Evolutionary conservation across 2,113 vertebrate species (phyloP).

Genomic region (Dasyurus viverrinus): DNA sequence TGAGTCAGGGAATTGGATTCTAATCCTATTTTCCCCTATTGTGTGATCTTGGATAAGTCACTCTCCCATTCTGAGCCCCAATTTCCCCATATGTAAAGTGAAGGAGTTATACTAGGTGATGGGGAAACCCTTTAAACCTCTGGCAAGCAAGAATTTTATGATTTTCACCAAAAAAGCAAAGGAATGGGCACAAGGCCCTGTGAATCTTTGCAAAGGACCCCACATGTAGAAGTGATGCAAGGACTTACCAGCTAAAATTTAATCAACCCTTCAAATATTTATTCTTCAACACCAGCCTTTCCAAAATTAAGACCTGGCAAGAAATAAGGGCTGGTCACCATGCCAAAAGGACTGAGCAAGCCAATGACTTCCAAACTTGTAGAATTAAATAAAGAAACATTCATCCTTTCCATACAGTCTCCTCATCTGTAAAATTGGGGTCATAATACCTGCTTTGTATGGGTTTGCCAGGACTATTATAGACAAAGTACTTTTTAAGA

Average conservation of each 20-base stretch:
- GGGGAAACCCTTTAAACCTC: background rate
- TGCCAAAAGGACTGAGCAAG: background rate
- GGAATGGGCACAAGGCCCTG: background rate
- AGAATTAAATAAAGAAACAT: conserved; percentile 10
- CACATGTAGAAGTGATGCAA: background rate
- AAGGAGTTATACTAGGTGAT: background rate
- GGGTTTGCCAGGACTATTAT: background rate
- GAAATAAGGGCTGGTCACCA: background rate
- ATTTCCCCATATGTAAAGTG: background rate
- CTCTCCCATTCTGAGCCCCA: background rate
- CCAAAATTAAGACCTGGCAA: background rate
- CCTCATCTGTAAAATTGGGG: background rate
- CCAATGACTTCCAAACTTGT: background rate
- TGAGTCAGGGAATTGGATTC: background rate
- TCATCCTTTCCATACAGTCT: background rate
- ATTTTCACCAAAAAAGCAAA: background rate
- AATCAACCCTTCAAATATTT: background rate
- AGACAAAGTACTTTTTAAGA: background rate
- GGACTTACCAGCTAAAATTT: background rate
- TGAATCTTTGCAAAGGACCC: background rate
- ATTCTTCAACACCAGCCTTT: background rate
- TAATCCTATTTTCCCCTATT: background rate
- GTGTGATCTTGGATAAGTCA: background rate
- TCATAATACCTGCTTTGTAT: background rate
- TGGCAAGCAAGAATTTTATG: background rate